Percentiles rank a stretch among this genome's conserved stretches.
Conservation (phyloP, 2,888 invertebrate species). For the Phasia obesa region DNA sequence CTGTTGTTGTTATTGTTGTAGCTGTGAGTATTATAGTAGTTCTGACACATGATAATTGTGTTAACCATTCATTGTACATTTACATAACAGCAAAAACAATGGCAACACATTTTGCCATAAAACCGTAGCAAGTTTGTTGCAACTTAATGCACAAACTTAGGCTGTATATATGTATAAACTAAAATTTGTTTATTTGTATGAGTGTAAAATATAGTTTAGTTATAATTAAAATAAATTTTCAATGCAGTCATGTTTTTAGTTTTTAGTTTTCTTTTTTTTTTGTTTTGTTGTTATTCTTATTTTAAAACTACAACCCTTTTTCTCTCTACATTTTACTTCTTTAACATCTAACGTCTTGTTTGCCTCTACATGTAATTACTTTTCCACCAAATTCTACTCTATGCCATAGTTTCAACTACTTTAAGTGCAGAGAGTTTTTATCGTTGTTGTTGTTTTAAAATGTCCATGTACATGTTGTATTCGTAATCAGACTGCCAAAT, state of each 20-base stretch:
- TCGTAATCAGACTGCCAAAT: constrained; percentile 78
- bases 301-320: constrained; percentile 38
- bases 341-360: constrained; percentile 40
- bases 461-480: constrained; percentile 58
- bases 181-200: neutral
- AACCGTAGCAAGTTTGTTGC: constrained; percentile 44
- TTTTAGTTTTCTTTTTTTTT: too few species aligned
- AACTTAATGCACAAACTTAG: constrained; percentile 36
- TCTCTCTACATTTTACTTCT: constrained; percentile 1
- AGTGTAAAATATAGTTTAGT: constrained; percentile 19
- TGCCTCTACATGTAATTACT: constrained; percentile 51
- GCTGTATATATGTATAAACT: constrained; percentile 21
- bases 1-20: constrained; percentile 44
- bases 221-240: constrained; percentile 68
- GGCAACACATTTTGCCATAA: neutral
- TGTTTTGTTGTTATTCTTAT: constrained; percentile 5
- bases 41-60: constrained; percentile 69
- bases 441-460: constrained; percentile 25
- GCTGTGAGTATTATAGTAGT: constrained; percentile 26
- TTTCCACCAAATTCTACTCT: constrained; percentile 15
- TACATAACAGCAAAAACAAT: constrained; percentile 18
- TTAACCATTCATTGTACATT: constrained; percentile 51
- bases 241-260: constrained; percentile 61
- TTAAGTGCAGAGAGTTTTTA: constrained; percentile 2
- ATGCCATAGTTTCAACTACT: constrained; percentile 2